Conservation (phyloP, 2,113 vertebrate species). For the Dipodomys spectabilis region DNA sequence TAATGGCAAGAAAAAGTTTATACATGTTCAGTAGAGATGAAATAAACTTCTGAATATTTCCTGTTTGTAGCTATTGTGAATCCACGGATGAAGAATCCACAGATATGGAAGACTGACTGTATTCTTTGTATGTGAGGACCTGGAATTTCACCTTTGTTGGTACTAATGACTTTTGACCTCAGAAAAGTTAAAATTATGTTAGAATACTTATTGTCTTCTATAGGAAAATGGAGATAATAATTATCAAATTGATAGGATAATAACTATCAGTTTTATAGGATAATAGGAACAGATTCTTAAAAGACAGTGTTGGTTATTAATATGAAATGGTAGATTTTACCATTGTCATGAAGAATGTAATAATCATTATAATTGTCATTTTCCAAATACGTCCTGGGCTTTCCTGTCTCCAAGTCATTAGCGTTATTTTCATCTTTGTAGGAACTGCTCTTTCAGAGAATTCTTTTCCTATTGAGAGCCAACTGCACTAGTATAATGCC, state of each 20-base stretch:
- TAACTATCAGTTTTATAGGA: background rate
- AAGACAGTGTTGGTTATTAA: no score
- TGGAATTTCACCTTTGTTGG: background rate
- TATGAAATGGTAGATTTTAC: background rate
- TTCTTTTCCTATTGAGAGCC: background rate
- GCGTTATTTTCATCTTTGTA: conserved; percentile 4
- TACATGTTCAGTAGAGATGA: background rate
- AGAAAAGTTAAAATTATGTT: background rate
- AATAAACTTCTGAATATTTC: background rate
- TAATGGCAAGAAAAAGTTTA: background rate
- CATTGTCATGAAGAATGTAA: background rate
- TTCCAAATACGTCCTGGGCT: background rate
- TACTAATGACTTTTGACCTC: background rate
- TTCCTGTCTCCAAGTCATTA: background rate
- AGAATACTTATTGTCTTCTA: background rate
- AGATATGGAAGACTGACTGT: background rate
- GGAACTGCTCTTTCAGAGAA: background rate
- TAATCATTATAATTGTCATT: background rate
- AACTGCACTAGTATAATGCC: background rate
- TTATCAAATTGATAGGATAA: background rate
- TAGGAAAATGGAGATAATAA: background rate
- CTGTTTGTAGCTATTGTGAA: background rate
- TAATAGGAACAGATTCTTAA: background rate
- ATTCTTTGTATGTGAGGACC: background rate
- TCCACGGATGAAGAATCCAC: background rate